Evolutionary conservation across 2,113 vertebrate genomes (phyloP).

Genomic region (Albula glossodonta): DNA sequence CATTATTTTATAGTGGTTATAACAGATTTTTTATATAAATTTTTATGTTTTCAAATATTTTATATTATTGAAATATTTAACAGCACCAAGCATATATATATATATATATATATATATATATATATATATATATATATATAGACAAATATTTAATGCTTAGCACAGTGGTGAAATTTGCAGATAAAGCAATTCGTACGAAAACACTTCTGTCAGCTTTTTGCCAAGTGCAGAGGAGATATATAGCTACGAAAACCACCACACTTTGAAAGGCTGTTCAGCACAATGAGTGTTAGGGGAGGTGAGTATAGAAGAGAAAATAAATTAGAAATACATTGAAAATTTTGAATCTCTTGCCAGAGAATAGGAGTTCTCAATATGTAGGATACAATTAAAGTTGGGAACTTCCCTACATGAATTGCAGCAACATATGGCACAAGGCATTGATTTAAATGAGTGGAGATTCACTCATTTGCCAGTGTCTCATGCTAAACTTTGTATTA

Average conservation of each 20-base stretch:
- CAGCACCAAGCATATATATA: no score
- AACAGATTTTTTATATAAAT: not conserved
- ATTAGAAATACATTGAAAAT: not conserved
- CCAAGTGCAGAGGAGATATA: slow-evolving; percentile 5
- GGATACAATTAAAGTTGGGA: not conserved
- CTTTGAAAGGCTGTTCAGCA: slow-evolving; percentile 25
- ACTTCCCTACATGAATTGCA: not conserved
- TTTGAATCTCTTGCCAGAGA: not conserved
- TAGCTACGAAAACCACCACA: not conserved
- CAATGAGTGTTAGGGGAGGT: slow-evolving; percentile 42
- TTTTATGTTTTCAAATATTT: no score
- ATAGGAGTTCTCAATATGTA: not conserved
- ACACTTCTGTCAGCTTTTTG: slow-evolving; percentile 35
- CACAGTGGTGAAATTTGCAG: slow-evolving; percentile 45
- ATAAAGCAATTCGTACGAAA: slow-evolving; percentile 46
- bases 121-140: no score
- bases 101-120: no score
- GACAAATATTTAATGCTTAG: not conserved
- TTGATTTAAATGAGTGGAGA: not conserved
- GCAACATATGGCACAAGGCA: not conserved
- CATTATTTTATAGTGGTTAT: not conserved
- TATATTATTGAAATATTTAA: no score
- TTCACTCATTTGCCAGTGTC: not conserved
- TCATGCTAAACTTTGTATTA: not conserved
- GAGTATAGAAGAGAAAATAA: slow-evolving; percentile 45